Percentiles rank a stretch among this genome's conserved stretches.
These are phyloP conservation scores for Drosophila tanythrix DNA, from an alignment of 2,888 invertebrate genomes.

Conservation along the genomic window DNA sequence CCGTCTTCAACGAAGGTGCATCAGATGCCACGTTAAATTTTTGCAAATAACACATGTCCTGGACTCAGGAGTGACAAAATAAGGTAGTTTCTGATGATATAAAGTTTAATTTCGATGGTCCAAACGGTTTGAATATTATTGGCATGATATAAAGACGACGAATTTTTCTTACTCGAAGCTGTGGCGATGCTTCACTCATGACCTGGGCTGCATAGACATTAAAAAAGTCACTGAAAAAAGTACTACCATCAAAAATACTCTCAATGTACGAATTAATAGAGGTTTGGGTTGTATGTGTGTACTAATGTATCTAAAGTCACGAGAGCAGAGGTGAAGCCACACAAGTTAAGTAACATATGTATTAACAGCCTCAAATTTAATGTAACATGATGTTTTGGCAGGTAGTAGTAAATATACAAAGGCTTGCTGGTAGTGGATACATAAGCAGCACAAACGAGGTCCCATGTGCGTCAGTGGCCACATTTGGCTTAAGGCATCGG, in stretches of 20 bases:
- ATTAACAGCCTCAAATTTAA: conserved; percentile 10
- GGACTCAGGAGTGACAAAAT: too few species aligned
- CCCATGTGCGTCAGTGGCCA: conserved; percentile 20
- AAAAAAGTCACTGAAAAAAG: too few species aligned
- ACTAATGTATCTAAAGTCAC: neutral
- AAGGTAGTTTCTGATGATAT: too few species aligned
- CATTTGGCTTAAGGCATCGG: conserved; percentile 32
- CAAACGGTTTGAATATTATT: too few species aligned
- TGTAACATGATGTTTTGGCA: neutral
- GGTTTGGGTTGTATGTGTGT: neutral
- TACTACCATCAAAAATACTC: neutral
- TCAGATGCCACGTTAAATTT: neutral
- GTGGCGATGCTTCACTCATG: too few species aligned
- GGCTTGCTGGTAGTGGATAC: neutral
- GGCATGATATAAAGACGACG: too few species aligned
- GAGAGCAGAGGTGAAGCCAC: neutral
- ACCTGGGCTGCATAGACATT: too few species aligned
- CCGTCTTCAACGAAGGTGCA: neutral
- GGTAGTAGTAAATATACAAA: conserved; percentile 4
- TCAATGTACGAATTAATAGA: neutral
- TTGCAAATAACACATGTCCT: neutral
- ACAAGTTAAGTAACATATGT: conserved; percentile 5
- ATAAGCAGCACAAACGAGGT: neutral
- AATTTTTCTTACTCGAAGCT: too few species aligned
- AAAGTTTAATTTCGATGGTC: too few species aligned